Conservation (phyloP, 2,888 invertebrate genomes). For the Drosophila dives region DNA sequence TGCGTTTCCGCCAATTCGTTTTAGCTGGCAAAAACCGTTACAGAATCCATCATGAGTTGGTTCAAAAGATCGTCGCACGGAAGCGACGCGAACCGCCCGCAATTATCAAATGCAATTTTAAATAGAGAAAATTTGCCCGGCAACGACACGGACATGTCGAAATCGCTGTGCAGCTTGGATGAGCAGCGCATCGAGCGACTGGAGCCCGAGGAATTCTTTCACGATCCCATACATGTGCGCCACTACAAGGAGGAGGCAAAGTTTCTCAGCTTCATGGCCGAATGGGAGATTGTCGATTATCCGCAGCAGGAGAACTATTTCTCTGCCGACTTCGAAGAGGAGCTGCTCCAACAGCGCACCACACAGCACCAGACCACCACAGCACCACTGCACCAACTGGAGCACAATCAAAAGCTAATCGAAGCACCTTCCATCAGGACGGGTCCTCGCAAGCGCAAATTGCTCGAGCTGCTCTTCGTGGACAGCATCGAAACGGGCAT, state of each 20-base stretch:
- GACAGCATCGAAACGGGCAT: constrained; percentile 76
- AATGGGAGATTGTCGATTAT: constrained; percentile 83
- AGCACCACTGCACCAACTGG: constrained; percentile 41
- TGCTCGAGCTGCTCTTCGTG: constrained; percentile 74
- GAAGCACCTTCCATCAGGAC: neutral
- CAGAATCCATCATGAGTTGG: constrained; percentile 88
- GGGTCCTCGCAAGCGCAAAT: constrained; percentile 54
- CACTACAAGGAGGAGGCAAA: constrained; percentile 82
- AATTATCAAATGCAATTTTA: neutral
- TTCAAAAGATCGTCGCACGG: constrained; percentile 88
- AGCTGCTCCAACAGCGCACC: constrained; percentile 72
- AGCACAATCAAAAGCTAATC: constrained; percentile 29
- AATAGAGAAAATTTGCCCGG: neutral
- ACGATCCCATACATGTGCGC: constrained; percentile 84
- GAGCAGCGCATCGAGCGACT: constrained; percentile 72
- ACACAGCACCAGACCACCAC: neutral
- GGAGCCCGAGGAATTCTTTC: constrained; percentile 84
- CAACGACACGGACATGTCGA: constrained; percentile 41
- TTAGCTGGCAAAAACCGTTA: constrained; percentile 88
- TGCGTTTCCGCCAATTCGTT: constrained; percentile 87
- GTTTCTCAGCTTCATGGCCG: constrained; percentile 82
- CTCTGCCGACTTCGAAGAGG: constrained; percentile 83
- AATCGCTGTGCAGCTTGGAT: constrained; percentile 66
- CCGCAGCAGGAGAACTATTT: constrained; percentile 80
- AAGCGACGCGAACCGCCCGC: constrained; percentile 86